Conservation (phyloP, 2,888 invertebrate genomes). For the Lycophotia porphyrea region DNA sequence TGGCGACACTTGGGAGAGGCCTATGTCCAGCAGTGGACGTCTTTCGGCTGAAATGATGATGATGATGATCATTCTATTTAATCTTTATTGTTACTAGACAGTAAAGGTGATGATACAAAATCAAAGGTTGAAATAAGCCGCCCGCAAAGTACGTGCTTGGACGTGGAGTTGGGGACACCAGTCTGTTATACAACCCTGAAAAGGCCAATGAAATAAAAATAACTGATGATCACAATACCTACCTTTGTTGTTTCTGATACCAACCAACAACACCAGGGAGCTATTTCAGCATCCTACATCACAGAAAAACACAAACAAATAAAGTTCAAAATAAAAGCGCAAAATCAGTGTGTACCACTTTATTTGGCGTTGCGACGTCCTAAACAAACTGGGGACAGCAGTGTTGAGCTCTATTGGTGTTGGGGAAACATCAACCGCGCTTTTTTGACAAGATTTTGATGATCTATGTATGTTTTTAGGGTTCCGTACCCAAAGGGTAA, state of each 20-base stretch:
- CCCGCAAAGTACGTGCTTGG: no score
- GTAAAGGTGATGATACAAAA: no score
- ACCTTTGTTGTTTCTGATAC: neutral
- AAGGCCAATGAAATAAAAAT: neutral
- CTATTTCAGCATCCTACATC: conserved; percentile 25
- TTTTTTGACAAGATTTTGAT: conserved; percentile 32
- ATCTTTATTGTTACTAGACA: no score
- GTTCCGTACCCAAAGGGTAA: no score
- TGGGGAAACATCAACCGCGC: conserved; percentile 41
- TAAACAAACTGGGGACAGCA: conserved; percentile 60
- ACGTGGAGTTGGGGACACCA: no score
- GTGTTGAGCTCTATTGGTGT: conserved; percentile 40
- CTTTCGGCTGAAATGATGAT: no score
- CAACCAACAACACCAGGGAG: neutral
- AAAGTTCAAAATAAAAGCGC: conserved; percentile 56
- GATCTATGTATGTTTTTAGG: conserved; percentile 8
- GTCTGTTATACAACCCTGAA: no score
- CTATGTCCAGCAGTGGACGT: no score
- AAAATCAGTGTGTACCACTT: conserved; percentile 50
- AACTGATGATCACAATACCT: no score
- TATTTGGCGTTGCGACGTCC: conserved; percentile 57
- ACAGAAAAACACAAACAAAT: conserved; percentile 44
- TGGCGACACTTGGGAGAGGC: no score
- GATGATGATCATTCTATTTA: no score
- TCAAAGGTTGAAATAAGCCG: no score